Percentiles rank a stretch among this genome's conserved stretches.
Evolutionary conservation across 1,140 invertebrate genomes (phyloP).

Genomic region (Ptiloglossa arizonensis): DNA sequence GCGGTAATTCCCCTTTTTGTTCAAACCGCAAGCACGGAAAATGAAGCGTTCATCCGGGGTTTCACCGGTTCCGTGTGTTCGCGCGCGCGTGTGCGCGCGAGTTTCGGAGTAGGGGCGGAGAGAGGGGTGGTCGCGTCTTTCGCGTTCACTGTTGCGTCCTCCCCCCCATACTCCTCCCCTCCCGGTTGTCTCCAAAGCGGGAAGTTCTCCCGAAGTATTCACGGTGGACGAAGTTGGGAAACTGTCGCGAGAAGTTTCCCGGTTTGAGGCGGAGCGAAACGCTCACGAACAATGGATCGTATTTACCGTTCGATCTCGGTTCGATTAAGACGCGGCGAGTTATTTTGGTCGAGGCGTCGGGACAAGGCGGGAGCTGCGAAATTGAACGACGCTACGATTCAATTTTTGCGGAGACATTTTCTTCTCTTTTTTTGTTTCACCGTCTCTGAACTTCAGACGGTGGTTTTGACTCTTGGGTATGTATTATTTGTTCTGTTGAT

Average conservation of each 20-base stretch:
- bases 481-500: too few relatives aligned
- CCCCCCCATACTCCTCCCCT: neutral
- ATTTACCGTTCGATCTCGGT: neutral
- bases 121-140: too few relatives aligned
- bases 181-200: too few relatives aligned
- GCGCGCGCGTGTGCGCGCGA: too few relatives aligned
- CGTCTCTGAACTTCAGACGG: too few relatives aligned
- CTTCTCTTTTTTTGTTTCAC: too few relatives aligned
- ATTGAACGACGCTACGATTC: too few relatives aligned
- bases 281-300: neutral
- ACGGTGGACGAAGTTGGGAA: neutral
- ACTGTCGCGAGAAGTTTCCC: neutral
- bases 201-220: neutral
- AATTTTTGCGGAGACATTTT: too few relatives aligned
- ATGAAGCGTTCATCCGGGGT: conserved; percentile 29
- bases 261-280: neutral
- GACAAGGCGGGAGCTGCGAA: too few relatives aligned
- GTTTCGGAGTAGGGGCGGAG: too few relatives aligned
- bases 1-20: conserved; percentile 18
- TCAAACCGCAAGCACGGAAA: conserved; percentile 34
- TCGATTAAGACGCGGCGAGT: neutral
- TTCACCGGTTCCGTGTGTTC: neutral
- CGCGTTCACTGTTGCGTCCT: neutral
- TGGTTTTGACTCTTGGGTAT: too few relatives aligned
- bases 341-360: too few relatives aligned